Evolutionary conservation across 2,888 invertebrate genomes (phyloP), one percentile per base, ranked within the genome.

Genomic region (Campoletis raptor): DNA sequence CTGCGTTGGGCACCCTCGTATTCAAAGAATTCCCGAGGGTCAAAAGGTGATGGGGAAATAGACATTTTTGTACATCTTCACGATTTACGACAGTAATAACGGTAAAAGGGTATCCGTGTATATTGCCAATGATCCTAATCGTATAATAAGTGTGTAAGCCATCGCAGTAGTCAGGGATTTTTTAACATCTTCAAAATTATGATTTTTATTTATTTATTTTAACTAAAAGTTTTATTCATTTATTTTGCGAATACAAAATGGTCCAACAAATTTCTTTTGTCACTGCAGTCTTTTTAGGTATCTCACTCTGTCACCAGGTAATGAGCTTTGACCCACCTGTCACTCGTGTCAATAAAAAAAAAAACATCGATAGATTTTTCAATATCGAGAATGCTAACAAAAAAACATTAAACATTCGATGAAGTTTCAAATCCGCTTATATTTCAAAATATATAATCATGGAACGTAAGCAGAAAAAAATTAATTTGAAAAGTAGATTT

Each of bases 51-150:
- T 57, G 40, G 24, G 18, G 30, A 57, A 21, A 2, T 15, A 8
- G 42, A 61, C 30, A 61, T 61, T 61, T 61, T 30, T 30, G 61
- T 61, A 61, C 30, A 30, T 15, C 30, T 61, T 10, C 12, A 15
- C 30, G 57, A 21, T 24, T 24, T 24, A 24, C 24, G 40, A 21
- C 5, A 0, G 36, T 24, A 42, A 45, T 64, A 42, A 64, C 48
- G 12, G n/a, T 76, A 61, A 78, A 21, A 78, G 66, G 66, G 24
- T 66, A 78, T 78, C 40, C 77, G 52, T 67, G 66, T 78, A 78
- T 78, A 78, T 78, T 40, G 10, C 24, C 37, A 18, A 66, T 21
- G 24, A 10, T 40, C 57, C 10, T 12, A 40, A n/a, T 12, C 54
- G 15, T 40, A 12, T 15, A 10, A 24, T 54, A 30, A 61, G 18